These are phyloP conservation scores for Peromyscus melanophrys DNA, from an alignment of 2,797 vertebrate species.

Conservation along the genomic window DNA sequence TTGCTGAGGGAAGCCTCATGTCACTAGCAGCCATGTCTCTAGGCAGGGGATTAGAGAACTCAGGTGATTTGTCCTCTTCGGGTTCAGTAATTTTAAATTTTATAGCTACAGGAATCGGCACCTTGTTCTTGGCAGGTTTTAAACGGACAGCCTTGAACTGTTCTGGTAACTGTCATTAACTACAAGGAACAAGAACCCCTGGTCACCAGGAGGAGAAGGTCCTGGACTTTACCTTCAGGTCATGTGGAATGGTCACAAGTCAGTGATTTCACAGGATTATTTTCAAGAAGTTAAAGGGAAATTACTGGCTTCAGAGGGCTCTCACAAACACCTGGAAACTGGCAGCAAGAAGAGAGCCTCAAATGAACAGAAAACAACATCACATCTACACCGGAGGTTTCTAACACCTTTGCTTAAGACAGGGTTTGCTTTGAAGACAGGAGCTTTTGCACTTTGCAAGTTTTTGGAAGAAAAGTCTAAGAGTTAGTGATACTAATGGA, in stretches of 20 bases:
- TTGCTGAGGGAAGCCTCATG: conserved; percentile 49
- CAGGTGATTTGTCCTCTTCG: conserved; percentile 42
- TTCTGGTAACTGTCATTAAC: neutral
- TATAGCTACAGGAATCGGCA: conserved; percentile 39
- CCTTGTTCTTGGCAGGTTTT: conserved; percentile 56
- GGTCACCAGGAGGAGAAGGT: neutral
- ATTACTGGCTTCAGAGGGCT: conserved; percentile 37
- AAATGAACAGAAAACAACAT: neutral
- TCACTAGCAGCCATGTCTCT: neutral
- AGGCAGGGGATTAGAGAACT: conserved; percentile 38
- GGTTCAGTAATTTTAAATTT: conserved; percentile 68
- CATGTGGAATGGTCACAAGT: conserved; percentile 25
- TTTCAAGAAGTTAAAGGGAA: conserved; percentile 63
- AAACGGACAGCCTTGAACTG: conserved; percentile 27
- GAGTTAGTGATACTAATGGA: neutral
- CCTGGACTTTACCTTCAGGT: conserved; percentile 58
- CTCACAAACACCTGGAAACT: conserved; percentile 33
- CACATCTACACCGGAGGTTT: conserved; percentile 28
- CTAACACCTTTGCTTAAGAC: conserved; percentile 14
- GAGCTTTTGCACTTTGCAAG: neutral
- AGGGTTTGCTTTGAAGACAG: conserved; percentile 55
- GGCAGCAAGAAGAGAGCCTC: conserved; percentile 18
- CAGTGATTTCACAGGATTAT: conserved; percentile 60
- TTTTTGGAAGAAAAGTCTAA: conserved; percentile 18
- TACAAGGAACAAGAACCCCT: neutral